Evolutionary conservation across 1,140 invertebrate genomes (phyloP), one percentile per base, ranked within the genome.

Genomic region (Teleopsis dalmanni): DNA sequence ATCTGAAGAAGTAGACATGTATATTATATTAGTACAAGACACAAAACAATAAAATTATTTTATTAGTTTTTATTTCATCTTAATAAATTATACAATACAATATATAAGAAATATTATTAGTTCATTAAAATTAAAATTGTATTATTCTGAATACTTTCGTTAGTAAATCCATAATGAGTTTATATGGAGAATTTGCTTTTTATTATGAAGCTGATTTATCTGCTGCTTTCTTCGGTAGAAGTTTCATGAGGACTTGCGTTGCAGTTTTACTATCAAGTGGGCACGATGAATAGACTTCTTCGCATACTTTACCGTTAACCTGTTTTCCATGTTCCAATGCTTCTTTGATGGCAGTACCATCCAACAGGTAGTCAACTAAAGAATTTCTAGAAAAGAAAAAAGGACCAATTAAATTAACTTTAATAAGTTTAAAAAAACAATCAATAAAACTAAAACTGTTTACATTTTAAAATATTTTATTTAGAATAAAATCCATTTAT

Each of bases 271-370:
- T 80, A 41, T 79, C 80, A 23, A 84, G 62, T 34, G 80, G 78
- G 57, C 83, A 85, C 55, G 80, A 78, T 1, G 74, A 59, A 53
- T 80, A 83, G 0, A 78, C 62, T 5, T 65, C 59, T 26, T 78
- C 73, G 53, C 83, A 85, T 48, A 79, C 75, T n/a, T 75, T 72
- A 4, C 54, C 55, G 54, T 80, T 76, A 9, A 73, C 53, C 16
- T 75, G 73, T 50, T 76, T 76, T 2, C 85, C 87, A 13, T 79
- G 75, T 33, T 84, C 78, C 14, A 88, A 70, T 0, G 86, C 87
- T 54, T 86, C 80, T 61, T 85, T 84, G 22, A 89, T 78, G 1
- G 82, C 78, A 0, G 85, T 87, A 0, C 86, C 86, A 56, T 85
- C 82, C 26, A 87, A 64, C 54, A 87, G 78, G 4, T 83, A 82